These are phyloP conservation scores for Ovis canadensis DNA, from an alignment of 2,113 vertebrate genomes.

Conservation along the genomic window DNA sequence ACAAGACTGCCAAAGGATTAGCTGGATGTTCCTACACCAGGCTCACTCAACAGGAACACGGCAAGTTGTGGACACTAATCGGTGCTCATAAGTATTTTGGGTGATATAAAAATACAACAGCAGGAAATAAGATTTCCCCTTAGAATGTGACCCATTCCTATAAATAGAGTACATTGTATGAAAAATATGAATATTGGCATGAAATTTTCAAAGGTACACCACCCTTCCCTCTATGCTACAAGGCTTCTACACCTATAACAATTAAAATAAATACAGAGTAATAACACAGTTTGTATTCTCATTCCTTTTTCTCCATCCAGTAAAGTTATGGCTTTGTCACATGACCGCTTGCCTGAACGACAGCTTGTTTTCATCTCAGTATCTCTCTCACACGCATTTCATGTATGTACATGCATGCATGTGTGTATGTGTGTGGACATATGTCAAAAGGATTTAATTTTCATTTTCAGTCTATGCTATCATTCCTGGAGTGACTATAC, in stretches of 20 bases:
- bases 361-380: background rate
- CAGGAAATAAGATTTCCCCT: slow-evolving; percentile 16
- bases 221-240: background rate
- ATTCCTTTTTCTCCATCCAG: background rate
- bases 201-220: background rate
- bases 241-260: background rate
- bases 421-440: rapidly evolving
- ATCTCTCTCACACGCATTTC: background rate
- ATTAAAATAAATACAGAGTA: background rate
- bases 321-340: background rate
- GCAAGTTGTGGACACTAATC: slow-evolving; percentile 48
- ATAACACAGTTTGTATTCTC: background rate
- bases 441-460: background rate
- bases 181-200: background rate
- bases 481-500: background rate
- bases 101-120: slow-evolving; percentile 60
- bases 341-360: background rate
- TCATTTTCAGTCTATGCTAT: background rate
- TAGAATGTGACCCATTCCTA: background rate
- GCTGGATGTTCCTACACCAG: slow-evolving; percentile 10
- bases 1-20: slow-evolving; percentile 66
- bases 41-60: slow-evolving; percentile 52
- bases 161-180: background rate
- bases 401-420: no score
- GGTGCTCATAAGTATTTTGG: slow-evolving; percentile 55